Evolutionary conservation across 2,888 invertebrate species (phyloP).

Genomic region (Odontothrips loti): DNA sequence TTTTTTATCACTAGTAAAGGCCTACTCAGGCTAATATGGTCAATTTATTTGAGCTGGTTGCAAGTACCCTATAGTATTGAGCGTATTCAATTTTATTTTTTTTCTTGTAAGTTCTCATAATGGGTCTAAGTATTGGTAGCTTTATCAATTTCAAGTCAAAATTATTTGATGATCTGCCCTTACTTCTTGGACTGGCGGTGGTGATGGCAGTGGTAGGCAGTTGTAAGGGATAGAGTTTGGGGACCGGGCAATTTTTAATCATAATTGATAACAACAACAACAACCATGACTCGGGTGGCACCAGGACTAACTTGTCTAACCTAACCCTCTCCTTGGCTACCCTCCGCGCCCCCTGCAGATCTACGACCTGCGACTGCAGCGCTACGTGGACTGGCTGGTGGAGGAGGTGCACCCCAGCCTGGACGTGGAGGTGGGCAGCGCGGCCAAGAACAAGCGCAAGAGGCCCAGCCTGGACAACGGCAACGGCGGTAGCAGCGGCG

Average conservation of each 20-base stretch:
- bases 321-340: conserved; percentile 43
- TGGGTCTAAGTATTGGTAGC: too few relatives aligned
- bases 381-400: conserved; percentile 77
- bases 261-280: too few relatives aligned
- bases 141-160: too few relatives aligned
- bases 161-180: too few relatives aligned
- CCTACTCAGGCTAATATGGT: background rate
- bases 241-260: too few relatives aligned
- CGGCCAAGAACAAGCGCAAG: conserved; percentile 45
- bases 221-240: too few relatives aligned
- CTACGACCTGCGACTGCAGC: conserved; percentile 78
- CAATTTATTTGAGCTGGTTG: background rate
- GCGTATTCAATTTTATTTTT: background rate
- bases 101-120: background rate
- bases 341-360: conserved; percentile 61
- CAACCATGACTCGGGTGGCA: conserved; percentile 31
- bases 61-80: background rate
- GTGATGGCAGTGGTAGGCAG: too few relatives aligned
- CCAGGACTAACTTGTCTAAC: conserved; percentile 40
- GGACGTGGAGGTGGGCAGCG: conserved; percentile 49
- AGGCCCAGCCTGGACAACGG: conserved; percentile 42
- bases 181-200: too few relatives aligned
- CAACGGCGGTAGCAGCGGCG: conserved; percentile 36
- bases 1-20: background rate
- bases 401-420: conserved; percentile 77